Percentiles rank a stretch among this genome's conserved stretches.
These are phyloP conservation scores for Corythoichthys haematopterus DNA, from an alignment of 2,113 vertebrate genomes.

Conservation along the genomic window DNA sequence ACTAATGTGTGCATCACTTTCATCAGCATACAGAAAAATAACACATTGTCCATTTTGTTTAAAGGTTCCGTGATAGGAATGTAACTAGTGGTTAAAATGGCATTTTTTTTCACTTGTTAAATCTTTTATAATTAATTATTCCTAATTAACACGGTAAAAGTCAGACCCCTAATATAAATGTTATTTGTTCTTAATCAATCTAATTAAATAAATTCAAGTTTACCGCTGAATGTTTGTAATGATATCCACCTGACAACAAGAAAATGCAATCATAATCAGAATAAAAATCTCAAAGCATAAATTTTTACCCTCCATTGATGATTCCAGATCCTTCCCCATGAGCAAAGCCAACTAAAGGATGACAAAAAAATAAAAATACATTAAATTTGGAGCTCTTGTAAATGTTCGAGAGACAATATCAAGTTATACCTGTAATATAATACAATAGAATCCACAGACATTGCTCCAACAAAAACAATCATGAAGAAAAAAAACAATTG, in stretches of 20 bases:
- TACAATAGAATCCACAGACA: neutral
- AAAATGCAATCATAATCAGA: neutral
- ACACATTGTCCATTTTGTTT: too few relatives aligned
- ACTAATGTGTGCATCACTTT: too few relatives aligned
- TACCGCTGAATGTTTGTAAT: too few relatives aligned
- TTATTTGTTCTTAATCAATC: too few relatives aligned
- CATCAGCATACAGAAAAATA: too few relatives aligned
- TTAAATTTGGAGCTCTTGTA: neutral
- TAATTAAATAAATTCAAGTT: too few relatives aligned
- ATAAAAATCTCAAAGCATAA: conserved; percentile 7
- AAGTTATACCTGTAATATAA: neutral
- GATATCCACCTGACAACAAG: neutral
- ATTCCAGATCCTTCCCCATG: conserved; percentile 75
- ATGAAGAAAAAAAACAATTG: neutral
- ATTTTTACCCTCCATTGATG: conserved; percentile 80
- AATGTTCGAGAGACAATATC: neutral
- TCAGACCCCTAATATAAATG: too few relatives aligned
- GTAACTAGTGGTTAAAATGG: too few relatives aligned
- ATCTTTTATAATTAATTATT: too few relatives aligned
- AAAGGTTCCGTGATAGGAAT: too few relatives aligned
- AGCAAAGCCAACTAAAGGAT: conserved; percentile 77
- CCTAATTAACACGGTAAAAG: too few relatives aligned
- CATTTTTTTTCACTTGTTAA: too few relatives aligned
- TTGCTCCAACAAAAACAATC: neutral
- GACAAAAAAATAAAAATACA: conserved; percentile 15